A percentile compares a stretch with the other conserved stretches of the same genome.
These are phyloP conservation scores for Drosophila pullipes DNA, from an alignment of 2,888 invertebrate species.

Conservation along the genomic window DNA sequence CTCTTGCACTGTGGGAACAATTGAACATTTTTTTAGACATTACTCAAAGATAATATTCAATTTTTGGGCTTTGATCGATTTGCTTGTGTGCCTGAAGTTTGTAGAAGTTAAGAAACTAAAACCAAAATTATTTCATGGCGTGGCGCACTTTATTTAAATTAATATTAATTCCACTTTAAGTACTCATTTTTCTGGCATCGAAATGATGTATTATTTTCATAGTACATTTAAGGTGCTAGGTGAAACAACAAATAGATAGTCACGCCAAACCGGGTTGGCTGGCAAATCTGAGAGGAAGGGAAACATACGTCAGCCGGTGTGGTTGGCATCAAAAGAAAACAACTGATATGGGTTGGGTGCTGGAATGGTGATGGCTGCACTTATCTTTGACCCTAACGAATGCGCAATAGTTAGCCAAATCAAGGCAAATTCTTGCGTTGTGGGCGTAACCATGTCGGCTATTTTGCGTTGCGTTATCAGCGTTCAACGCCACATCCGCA, in stretches of 20 bases:
- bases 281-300: constrained; percentile 20
- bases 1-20: neutral
- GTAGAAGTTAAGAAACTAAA: neutral
- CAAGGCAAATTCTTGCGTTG: constrained; percentile 6
- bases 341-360: constrained; percentile 21
- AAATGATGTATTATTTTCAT: neutral
- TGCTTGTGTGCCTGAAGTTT: neutral
- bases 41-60: neutral
- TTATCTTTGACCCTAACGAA: constrained; percentile 76
- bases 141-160: neutral
- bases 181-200: neutral
- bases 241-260: constrained; percentile 25
- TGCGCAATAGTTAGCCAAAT: constrained; percentile 54
- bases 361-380: constrained; percentile 58
- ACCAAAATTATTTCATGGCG: neutral
- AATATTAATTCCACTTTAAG: neutral
- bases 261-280: constrained; percentile 9
- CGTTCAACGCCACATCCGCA: constrained; percentile 62
- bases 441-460: constrained; percentile 41
- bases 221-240: neutral
- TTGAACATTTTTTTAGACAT: neutral
- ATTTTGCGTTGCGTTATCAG: constrained; percentile 74
- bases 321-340: constrained; percentile 56
- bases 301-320: constrained; percentile 26
- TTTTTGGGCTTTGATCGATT: too few species aligned